Conservation (phyloP, 2,113 vertebrate genomes). For the Brachirus orientalis region DNA sequence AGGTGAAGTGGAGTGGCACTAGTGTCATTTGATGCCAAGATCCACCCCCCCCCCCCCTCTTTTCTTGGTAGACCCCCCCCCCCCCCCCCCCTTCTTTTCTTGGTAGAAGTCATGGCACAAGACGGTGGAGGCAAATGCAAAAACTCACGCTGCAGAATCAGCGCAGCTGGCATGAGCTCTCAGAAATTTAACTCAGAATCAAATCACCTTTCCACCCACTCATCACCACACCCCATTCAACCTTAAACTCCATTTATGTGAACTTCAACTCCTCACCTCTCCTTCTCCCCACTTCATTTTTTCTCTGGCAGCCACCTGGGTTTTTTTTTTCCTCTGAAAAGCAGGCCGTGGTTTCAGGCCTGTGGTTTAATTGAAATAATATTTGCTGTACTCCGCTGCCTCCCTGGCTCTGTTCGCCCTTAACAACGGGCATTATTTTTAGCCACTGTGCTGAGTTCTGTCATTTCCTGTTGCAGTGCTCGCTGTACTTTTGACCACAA, state of each 20-base stretch:
- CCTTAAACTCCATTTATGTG: conserved; percentile 41
- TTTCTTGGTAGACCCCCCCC: conserved; percentile 36
- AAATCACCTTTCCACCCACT: background rate
- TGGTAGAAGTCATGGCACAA: conserved; percentile 45
- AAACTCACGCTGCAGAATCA: conserved; percentile 46
- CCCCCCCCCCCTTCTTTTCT: conserved; percentile 25
- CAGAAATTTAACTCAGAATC: conserved; percentile 36
- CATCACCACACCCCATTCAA: conserved; percentile 26
- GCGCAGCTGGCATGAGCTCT: conserved; percentile 46
- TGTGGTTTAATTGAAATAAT: conserved; percentile 82
- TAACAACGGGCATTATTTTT: conserved; percentile 82
- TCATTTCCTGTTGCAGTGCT: conserved; percentile 79
- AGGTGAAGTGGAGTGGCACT: conserved; percentile 10
- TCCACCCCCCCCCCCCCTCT: conserved; percentile 20
- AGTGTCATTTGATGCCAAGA: conserved; percentile 58
- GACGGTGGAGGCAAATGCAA: conserved; percentile 31
- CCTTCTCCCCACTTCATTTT: conserved; percentile 17
- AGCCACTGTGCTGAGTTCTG: conserved; percentile 73
- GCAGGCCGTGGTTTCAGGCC: conserved; percentile 57
- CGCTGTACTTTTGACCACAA: conserved; percentile 43
- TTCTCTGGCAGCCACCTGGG: conserved; percentile 47
- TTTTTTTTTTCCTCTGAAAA: conserved; percentile 55
- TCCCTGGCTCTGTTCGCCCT: conserved; percentile 74
- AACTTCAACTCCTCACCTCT: conserved; percentile 45
- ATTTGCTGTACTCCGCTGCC: conserved; percentile 78